Evolutionary conservation across 2,113 vertebrate species (phyloP).

Genomic region (Takifugu bimaculatus): DNA sequence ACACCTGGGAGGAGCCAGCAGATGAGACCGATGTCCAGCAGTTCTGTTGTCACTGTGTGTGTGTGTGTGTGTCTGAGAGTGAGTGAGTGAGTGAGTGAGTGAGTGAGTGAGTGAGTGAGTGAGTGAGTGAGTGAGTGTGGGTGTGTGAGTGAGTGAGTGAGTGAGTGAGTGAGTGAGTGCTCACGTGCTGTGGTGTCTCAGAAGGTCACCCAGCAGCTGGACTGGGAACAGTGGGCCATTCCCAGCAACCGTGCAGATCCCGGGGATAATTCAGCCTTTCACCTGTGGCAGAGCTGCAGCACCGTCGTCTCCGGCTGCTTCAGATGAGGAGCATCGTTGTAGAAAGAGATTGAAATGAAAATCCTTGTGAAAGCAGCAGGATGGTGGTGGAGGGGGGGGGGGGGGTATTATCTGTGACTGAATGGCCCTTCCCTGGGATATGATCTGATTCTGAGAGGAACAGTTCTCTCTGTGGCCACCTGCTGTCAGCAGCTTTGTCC

Average conservation of each 20-base stretch:
- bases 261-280: slow-evolving; percentile 93
- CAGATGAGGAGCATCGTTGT: slow-evolving; percentile 94
- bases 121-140: background rate
- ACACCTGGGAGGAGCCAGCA: slow-evolving; percentile 56
- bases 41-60: too few species aligned
- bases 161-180: too few species aligned
- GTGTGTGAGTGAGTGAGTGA: too few species aligned
- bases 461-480: slow-evolving; percentile 91
- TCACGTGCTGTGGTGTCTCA: too few species aligned
- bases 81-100: background rate
- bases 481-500: slow-evolving; percentile 89
- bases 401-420: slow-evolving; percentile 44
- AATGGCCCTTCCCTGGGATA: slow-evolving; percentile 87
- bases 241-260: slow-evolving; percentile 69
- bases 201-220: too few species aligned
- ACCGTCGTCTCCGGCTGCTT: slow-evolving; percentile 83
- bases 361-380: slow-evolving; percentile 92
- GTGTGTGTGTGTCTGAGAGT: too few species aligned
- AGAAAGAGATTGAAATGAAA: slow-evolving; percentile 98
- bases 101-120: slow-evolving; percentile 4
- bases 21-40: slow-evolving; percentile 13
- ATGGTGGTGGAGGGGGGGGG: slow-evolving; percentile 65
- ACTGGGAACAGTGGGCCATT: too few species aligned
- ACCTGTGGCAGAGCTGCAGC: slow-evolving; percentile 86
- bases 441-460: slow-evolving; percentile 95